A percentile compares a stretch with the other conserved stretches of the same genome.
phyloP scores from a whole-genome alignment of 2,797 vertebrate species.

The Taeniopygia guttata region DNA sequence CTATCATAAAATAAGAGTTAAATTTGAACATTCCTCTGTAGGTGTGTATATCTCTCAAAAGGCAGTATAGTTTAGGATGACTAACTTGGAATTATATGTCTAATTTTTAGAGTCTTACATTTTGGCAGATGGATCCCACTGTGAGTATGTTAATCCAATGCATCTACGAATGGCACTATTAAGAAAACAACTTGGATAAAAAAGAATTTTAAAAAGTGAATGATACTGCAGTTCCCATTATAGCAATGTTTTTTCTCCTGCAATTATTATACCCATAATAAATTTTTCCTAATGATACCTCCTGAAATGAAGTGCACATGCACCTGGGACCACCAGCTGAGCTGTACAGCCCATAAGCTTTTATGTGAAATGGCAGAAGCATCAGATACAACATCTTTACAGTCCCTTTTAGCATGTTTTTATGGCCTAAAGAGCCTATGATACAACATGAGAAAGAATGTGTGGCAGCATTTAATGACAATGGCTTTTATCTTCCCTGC shows the following conservation, averaged over 20 bases:
- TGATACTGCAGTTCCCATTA: not conserved
- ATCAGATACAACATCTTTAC: not conserved
- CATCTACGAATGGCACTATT: not conserved
- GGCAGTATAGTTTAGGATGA: not conserved
- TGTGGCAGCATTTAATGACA: not conserved
- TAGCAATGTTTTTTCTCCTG: not conserved
- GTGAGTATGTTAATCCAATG: not conserved
- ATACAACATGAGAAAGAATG: not conserved
- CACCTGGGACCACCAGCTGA: not conserved
- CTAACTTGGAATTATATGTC: not conserved
- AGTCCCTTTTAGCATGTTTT: not conserved
- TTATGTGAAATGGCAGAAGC: not conserved
- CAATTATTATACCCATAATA: not conserved
- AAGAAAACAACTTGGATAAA: not conserved
- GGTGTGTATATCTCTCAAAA: not conserved
- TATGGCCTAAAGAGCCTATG: not conserved
- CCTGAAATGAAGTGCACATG: not conserved
- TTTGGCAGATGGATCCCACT: not conserved
- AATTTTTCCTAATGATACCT: constrained; percentile 15
- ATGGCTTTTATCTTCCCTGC: not conserved
- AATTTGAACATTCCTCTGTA: not conserved
- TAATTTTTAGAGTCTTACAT: not conserved
- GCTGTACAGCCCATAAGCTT: not conserved
- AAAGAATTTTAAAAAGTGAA: not conserved
- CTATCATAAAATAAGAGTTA: not conserved